Conservation (phyloP, 2,797 vertebrate genomes). For the Streptopelia turtur region DNA sequence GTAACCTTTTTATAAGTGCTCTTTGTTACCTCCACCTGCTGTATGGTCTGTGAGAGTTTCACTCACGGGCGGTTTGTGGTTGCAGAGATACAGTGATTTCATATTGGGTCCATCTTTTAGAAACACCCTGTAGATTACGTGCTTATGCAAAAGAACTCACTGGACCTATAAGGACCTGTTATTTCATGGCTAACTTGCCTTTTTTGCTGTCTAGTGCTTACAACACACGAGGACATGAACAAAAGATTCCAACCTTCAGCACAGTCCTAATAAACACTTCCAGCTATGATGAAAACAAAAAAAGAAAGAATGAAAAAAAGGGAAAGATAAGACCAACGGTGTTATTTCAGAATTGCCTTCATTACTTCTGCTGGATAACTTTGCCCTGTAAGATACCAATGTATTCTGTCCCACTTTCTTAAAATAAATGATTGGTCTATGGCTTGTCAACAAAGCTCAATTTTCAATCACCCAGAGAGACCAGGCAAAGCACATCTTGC, state of each 20-base stretch:
- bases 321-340: background rate
- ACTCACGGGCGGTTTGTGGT: too few species aligned
- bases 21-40: too few species aligned
- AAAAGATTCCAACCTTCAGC: background rate
- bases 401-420: slow-evolving; percentile 46
- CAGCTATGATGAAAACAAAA: background rate
- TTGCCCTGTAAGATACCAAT: background rate
- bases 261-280: background rate
- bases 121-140: background rate
- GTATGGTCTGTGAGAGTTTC: too few species aligned
- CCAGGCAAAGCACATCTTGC: background rate
- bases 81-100: too few species aligned
- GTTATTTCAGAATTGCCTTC: slow-evolving; percentile 9
- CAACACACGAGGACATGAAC: background rate
- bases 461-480: slow-evolving; percentile 41
- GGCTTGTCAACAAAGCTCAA: slow-evolving; percentile 46
- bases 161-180: background rate
- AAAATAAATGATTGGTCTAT: slow-evolving; percentile 55
- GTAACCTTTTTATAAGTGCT: too few species aligned
- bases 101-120: too few species aligned
- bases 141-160: background rate
- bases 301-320: background rate
- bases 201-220: background rate
- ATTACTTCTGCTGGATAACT: slow-evolving; percentile 28
- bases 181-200: background rate